phyloP scores from a whole-genome alignment of 2,888 invertebrate genomes.

The Choreutis nemorana region DNA sequence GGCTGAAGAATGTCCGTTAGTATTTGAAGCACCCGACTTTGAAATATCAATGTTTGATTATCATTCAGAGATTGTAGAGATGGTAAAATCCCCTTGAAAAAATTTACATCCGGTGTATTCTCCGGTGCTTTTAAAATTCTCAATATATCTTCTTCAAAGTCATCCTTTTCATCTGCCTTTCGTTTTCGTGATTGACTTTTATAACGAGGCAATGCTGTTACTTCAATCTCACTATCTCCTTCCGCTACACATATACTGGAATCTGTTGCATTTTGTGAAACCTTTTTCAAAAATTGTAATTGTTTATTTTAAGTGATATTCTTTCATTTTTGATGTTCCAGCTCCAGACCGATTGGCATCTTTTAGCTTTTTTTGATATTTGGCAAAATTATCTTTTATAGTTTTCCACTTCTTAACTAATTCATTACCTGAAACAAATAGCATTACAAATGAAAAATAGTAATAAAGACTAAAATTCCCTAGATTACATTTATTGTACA shows the following conservation, averaged over 20 bases:
- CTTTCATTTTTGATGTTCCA: too few species aligned
- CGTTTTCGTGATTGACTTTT: conserved; percentile 14
- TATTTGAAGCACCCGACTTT: conserved; percentile 10
- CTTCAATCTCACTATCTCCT: conserved; percentile 6
- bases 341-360: conserved; percentile 14
- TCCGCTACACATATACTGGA: conserved; percentile 6
- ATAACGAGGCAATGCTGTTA: conserved; percentile 14
- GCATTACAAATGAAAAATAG: conserved; percentile 6
- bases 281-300: conserved; percentile 5
- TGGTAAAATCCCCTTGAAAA: conserved; percentile 14
- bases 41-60: conserved; percentile 10
- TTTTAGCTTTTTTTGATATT: conserved; percentile 16
- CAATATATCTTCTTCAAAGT: conserved; percentile 14
- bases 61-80: conserved; percentile 8
- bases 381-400: conserved; percentile 16
- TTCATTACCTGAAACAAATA: conserved; percentile 10
- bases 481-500: conserved; percentile 7
- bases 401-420: conserved; percentile 7
- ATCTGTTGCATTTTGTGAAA: conserved; percentile 7
- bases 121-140: conserved; percentile 13
- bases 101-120: too few species aligned
- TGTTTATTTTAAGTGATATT: too few species aligned
- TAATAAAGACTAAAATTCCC: conserved; percentile 7
- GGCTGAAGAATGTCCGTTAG: conserved; percentile 9
- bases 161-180: conserved; percentile 12